Conservation (phyloP, 2,888 invertebrate genomes). For the Drosophila atripex region DNA sequence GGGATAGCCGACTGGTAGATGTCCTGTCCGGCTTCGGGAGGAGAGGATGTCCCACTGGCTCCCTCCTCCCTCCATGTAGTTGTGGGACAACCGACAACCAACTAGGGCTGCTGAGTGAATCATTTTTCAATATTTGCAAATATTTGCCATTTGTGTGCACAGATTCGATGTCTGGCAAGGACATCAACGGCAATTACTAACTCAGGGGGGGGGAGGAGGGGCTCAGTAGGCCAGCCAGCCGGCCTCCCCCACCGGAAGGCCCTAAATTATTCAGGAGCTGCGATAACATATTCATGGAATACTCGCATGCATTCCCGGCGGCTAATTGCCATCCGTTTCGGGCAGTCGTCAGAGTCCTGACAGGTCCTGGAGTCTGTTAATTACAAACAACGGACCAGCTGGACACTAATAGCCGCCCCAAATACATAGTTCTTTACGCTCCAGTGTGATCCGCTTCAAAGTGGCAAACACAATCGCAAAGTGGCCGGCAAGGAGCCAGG, state of each 20-base stretch:
- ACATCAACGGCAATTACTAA: conserved; percentile 28
- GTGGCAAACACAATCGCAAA: too few species aligned
- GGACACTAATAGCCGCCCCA: neutral
- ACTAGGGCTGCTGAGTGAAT: too few species aligned
- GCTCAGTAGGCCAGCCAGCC: too few species aligned
- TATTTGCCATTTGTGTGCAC: conserved; percentile 27
- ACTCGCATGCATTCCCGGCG: neutral
- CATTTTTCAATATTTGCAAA: conserved; percentile 36
- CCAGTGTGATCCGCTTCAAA: too few species aligned
- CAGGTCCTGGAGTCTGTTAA: too few species aligned
- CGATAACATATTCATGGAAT: conserved; percentile 19
- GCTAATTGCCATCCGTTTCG: conserved; percentile 6
- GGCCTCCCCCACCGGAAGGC: too few species aligned
- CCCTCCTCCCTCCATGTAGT: too few species aligned
- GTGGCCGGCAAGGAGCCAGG: neutral
- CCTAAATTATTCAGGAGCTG: conserved; percentile 16
- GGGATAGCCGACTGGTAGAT: neutral
- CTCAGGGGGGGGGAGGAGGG: neutral
- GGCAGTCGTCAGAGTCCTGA: too few species aligned
- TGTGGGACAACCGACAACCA: too few species aligned
- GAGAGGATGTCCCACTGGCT: too few species aligned
- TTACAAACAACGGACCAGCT: too few species aligned
- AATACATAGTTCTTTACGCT: neutral
- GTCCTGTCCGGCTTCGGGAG: too few species aligned
- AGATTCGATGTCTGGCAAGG: conserved; percentile 20